Evolutionary conservation across 2,797 vertebrate species (phyloP).

Genomic region (Falco concolor): DNA sequence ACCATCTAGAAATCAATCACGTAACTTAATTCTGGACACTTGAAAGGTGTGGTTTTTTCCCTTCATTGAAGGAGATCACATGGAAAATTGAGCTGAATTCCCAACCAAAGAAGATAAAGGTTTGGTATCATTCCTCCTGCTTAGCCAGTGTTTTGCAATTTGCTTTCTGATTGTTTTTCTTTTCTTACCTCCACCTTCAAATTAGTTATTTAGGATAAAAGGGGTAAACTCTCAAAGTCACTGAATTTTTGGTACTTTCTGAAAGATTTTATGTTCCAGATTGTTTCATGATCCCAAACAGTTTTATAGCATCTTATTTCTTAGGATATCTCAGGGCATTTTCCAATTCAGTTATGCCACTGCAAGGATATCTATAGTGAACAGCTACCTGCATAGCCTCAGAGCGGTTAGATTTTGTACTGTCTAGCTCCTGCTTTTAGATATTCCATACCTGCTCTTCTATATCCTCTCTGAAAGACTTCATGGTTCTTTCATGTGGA

Average conservation of each 20-base stretch:
- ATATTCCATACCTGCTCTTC: not conserved
- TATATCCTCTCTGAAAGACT: not conserved
- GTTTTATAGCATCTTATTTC: not conserved
- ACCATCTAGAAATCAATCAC: not conserved
- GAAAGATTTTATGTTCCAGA: not conserved
- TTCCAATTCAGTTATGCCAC: not conserved
- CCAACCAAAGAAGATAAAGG: not conserved
- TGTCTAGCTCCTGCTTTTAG: not conserved
- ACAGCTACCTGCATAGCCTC: not conserved
- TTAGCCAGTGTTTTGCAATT: not conserved
- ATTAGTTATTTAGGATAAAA: not conserved
- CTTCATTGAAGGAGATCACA: not conserved
- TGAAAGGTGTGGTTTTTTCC: not conserved
- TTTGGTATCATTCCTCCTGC: not conserved
- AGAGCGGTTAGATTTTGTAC: not conserved
- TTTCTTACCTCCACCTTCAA: not conserved
- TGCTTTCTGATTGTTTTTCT: not conserved
- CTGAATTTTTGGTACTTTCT: not conserved
- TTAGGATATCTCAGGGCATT: not conserved
- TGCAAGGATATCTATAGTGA: not conserved
- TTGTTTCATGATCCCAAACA: not conserved
- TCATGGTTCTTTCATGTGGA: not conserved
- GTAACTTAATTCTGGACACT: not conserved
- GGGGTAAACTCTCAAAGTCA: not conserved
- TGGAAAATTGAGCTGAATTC: not conserved